Conservation (phyloP, 2,113 vertebrate species). For the Chaetops frenatus region DNA sequence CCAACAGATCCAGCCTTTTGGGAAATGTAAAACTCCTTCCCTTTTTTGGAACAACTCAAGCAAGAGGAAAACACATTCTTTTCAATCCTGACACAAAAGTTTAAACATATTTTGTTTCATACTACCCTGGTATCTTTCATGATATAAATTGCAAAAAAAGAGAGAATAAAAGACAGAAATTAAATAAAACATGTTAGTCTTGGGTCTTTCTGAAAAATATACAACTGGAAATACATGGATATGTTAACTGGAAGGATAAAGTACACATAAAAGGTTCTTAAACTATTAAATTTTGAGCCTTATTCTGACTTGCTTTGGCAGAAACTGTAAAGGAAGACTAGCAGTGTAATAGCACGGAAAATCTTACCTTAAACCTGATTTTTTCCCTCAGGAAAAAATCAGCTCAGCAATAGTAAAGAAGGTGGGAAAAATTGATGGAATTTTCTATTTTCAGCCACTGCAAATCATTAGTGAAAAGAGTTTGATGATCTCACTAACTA, state of each 20-base stretch:
- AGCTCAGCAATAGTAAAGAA: background rate
- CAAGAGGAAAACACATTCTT: background rate
- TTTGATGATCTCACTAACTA: background rate
- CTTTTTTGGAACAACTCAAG: background rate
- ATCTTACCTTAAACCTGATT: background rate
- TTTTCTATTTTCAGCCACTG: background rate
- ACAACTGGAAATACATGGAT: background rate
- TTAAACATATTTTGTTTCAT: background rate
- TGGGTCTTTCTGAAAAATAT: background rate
- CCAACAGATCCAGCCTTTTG: background rate
- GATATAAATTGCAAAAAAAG: background rate
- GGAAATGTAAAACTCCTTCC: slow-evolving; percentile 18
- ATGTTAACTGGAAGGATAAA: background rate
- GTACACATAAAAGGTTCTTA: background rate
- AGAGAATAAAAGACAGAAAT: background rate
- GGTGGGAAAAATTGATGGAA: background rate
- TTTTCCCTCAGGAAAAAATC: background rate
- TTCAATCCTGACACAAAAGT: background rate
- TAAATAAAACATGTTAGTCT: background rate
- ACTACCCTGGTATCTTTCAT: background rate
- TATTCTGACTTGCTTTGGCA: background rate
- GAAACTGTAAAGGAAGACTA: background rate
- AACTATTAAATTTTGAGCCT: background rate
- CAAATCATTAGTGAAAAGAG: background rate
- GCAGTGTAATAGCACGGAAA: background rate